phyloP scores from a whole-genome alignment of 2,113 vertebrate genomes.

The Lagopus leucura region DNA sequence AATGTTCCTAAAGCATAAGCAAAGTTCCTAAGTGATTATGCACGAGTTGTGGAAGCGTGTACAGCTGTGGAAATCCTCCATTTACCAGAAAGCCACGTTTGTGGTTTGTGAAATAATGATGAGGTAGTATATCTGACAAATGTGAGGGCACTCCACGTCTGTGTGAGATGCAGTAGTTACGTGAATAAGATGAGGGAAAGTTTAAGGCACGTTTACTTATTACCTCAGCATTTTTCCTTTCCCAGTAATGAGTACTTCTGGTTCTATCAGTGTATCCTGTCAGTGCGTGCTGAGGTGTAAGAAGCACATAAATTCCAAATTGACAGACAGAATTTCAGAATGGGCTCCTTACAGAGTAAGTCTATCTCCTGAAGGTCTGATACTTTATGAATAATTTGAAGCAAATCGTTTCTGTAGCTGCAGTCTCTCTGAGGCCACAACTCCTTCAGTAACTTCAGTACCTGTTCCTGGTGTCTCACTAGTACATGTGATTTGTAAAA shows the following conservation, averaged over 20 bases:
- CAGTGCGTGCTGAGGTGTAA: background rate
- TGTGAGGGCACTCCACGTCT: background rate
- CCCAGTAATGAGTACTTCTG: background rate
- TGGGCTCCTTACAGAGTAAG: background rate
- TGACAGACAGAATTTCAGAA: background rate
- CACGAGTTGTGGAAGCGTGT: background rate
- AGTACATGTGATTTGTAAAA: background rate
- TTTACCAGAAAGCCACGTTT: background rate
- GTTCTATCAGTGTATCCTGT: background rate
- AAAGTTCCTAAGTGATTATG: background rate
- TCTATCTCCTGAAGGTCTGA: background rate
- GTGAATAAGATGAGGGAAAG: background rate
- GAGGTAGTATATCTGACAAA: background rate
- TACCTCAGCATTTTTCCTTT: background rate
- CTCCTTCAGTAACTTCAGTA: background rate
- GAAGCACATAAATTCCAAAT: background rate
- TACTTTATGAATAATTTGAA: background rate
- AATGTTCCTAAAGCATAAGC: background rate
- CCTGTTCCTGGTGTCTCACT: background rate
- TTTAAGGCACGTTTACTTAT: background rate
- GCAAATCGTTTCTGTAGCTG: background rate
- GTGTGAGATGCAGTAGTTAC: background rate
- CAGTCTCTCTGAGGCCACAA: background rate
- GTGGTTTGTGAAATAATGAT: background rate
- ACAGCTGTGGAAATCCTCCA: background rate